Percentiles rank a stretch among this genome's conserved stretches.
These are phyloP conservation scores for Pristionchus arcanus DNA, from an alignment of 2,888 invertebrate genomes.

Conservation along the genomic window DNA sequence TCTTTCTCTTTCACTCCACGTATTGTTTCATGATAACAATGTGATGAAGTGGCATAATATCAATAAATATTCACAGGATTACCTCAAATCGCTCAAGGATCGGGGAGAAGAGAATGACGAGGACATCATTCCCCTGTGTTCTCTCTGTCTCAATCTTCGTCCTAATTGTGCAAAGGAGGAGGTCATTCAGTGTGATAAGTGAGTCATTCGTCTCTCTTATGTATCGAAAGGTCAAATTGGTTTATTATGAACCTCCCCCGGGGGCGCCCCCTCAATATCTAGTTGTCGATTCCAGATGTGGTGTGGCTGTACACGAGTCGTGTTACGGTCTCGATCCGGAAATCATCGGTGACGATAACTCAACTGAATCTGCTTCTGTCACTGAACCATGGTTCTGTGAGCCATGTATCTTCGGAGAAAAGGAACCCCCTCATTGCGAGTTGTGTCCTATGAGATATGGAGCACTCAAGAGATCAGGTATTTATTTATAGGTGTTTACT, in stretches of 20 bases:
- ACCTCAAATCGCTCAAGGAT: conserved; percentile 45
- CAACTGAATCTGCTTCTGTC: conserved; percentile 59
- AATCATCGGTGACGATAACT: conserved; percentile 46
- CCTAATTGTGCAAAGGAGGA: conserved; percentile 60
- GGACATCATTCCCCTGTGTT: conserved; percentile 62
- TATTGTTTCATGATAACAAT: background rate
- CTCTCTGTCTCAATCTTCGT: conserved; percentile 70
- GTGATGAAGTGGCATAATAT: background rate
- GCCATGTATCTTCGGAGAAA: conserved; percentile 85
- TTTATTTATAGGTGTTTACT: background rate
- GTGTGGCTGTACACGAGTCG: conserved; percentile 75
- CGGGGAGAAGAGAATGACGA: background rate
- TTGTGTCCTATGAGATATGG: conserved; percentile 93
- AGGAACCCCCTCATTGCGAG: conserved; percentile 90
- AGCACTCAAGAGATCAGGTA: conserved; percentile 89
- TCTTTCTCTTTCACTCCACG: background rate
- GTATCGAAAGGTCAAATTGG: background rate
- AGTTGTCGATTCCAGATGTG: conserved; percentile 68
- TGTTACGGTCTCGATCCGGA: conserved; percentile 68
- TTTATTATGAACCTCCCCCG: background rate
- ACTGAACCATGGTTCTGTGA: conserved; percentile 96
- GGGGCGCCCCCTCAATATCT: background rate
- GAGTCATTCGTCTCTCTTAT: conserved; percentile 8
- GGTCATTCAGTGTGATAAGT: conserved; percentile 73
- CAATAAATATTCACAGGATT: conserved; percentile 24